These are phyloP conservation scores for Sardina pilchardus DNA, from an alignment of 2,113 vertebrate species.

Conservation along the genomic window DNA sequence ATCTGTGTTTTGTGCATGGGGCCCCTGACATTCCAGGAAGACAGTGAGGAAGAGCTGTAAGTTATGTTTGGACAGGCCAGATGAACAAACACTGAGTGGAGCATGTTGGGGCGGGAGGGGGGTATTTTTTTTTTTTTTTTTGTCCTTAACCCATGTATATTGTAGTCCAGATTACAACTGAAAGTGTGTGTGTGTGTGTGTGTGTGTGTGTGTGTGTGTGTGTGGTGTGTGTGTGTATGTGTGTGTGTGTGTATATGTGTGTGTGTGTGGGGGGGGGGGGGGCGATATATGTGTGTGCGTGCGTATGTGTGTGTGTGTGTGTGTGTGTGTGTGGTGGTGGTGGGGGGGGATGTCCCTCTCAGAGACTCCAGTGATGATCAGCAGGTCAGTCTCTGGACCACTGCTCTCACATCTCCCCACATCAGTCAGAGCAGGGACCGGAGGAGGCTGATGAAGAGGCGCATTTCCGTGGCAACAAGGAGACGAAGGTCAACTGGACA, in stretches of 20 bases:
- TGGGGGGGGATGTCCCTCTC: slow-evolving; percentile 18
- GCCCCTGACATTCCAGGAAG: slow-evolving; percentile 61
- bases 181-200: not conserved
- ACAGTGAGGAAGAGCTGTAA: slow-evolving; percentile 78
- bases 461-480: slow-evolving; percentile 27
- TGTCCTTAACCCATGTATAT: not conserved
- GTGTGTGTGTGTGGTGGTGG: not conserved
- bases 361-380: slow-evolving; percentile 86
- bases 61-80: slow-evolving; percentile 45
- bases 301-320: not conserved
- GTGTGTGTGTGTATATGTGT: not conserved
- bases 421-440: not conserved
- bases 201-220: not conserved
- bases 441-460: slow-evolving; percentile 28
- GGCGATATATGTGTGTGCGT: no score
- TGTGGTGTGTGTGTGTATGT: not conserved
- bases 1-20: slow-evolving; percentile 70
- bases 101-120: no score
- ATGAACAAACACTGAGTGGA: not conserved
- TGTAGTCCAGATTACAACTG: not conserved
- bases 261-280: no score
- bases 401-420: slow-evolving; percentile 20
- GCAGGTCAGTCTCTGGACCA: slow-evolving; percentile 51
- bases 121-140: no score
- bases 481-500: rapidly evolving